Evolutionary conservation across 2,113 vertebrate genomes (phyloP).

Genomic region (Python bivittatus): DNA sequence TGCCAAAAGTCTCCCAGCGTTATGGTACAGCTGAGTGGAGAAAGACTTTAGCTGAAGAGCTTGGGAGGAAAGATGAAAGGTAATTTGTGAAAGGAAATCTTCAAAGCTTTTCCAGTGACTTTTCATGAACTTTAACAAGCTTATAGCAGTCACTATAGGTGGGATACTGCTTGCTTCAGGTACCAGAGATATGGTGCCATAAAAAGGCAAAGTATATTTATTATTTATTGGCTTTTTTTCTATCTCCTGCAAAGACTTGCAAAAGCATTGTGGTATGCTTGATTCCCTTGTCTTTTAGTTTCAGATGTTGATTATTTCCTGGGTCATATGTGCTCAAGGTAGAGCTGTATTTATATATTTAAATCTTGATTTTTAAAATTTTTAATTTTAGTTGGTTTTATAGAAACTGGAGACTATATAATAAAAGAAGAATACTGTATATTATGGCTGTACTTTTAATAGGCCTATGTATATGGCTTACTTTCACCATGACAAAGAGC

Average conservation of each 20-base stretch:
- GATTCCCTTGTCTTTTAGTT: background rate
- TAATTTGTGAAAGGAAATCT: background rate
- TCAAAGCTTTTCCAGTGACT: too few relatives aligned
- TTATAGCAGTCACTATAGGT: background rate
- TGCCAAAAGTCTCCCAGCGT: background rate
- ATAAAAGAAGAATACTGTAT: background rate
- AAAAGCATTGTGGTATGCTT: background rate
- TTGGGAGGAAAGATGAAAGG: background rate
- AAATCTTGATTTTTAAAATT: background rate
- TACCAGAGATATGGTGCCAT: background rate
- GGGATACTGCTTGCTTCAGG: background rate
- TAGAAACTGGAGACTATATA: background rate
- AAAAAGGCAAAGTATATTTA: background rate
- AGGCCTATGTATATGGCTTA: background rate
- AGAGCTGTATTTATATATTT: background rate
- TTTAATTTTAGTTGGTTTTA: background rate
- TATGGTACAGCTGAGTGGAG: background rate
- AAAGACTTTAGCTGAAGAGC: background rate
- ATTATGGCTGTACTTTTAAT: background rate
- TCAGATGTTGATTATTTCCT: background rate
- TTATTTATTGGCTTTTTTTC: background rate
- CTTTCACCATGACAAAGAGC: background rate
- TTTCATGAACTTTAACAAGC: background rate
- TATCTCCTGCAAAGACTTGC: background rate
- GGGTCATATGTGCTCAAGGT: background rate